phyloP scores from a whole-genome alignment of 2,888 invertebrate species.

The Pachymerium ferrugineum region DNA sequence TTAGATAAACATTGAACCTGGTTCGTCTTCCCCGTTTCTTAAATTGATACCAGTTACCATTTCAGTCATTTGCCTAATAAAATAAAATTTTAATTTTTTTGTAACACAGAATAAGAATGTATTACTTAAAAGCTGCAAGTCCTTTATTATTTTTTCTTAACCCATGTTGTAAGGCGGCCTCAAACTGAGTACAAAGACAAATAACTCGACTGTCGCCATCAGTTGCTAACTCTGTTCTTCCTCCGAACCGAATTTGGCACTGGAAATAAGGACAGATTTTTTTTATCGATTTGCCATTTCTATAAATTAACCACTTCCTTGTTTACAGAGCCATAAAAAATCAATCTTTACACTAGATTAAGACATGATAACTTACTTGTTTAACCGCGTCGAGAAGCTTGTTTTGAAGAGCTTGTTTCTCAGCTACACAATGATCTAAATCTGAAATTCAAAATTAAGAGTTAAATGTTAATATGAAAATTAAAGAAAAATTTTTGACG shows the following conservation, averaged over 20 bases:
- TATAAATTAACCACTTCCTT: too few relatives aligned
- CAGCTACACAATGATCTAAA: background rate
- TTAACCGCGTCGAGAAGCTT: constrained; percentile 34
- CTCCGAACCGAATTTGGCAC: constrained; percentile 79
- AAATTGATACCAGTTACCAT: constrained; percentile 55
- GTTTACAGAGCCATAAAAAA: background rate
- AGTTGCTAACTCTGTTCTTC: constrained; percentile 81
- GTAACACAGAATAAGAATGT: background rate
- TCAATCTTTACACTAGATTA: background rate
- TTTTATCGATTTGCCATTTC: too few relatives aligned
- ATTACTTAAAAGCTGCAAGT: constrained; percentile 48
- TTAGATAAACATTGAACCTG: constrained; percentile 41
- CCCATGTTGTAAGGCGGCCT: constrained; percentile 72
- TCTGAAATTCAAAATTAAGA: background rate
- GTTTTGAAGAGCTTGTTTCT: constrained; percentile 29
- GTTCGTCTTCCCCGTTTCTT: constrained; percentile 45
- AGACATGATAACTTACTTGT: constrained; percentile 20
- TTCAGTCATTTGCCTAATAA: constrained; percentile 64
- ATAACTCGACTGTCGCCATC: constrained; percentile 65
- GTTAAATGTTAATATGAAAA: background rate
- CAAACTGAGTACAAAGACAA: constrained; percentile 66
- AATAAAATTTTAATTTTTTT: background rate
- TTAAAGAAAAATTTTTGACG: background rate
- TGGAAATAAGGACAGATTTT: constrained; percentile 45
- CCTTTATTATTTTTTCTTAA: constrained; percentile 55